phyloP scores from a whole-genome alignment of 2,797 vertebrate genomes.

The Sebastolobus altivelis region DNA sequence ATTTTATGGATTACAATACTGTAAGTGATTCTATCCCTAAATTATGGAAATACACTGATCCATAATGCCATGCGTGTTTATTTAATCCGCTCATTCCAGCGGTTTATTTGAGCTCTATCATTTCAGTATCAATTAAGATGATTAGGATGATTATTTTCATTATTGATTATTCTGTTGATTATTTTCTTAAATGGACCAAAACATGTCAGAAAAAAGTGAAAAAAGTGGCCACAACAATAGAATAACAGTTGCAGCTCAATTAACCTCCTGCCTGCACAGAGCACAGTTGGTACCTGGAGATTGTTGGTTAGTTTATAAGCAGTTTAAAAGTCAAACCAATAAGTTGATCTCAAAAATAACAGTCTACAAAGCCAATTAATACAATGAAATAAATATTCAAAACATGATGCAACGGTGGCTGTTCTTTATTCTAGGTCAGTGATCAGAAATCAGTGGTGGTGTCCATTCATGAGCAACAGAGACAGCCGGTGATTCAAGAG shows the following conservation, averaged over 20 bases:
- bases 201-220: background rate
- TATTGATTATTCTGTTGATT: background rate
- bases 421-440: slow-evolving; percentile 1
- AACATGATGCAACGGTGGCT: background rate
- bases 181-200: background rate
- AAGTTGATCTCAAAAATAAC: background rate
- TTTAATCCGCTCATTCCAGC: background rate
- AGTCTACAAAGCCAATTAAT: background rate
- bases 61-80: background rate
- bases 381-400: background rate
- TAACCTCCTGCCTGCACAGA: too few species aligned
- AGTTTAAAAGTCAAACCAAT: background rate
- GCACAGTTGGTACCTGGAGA: background rate
- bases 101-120: background rate
- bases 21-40: background rate
- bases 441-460: slow-evolving; percentile 32
- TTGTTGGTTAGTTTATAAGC: background rate
- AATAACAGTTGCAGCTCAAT: background rate
- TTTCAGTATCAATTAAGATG: background rate
- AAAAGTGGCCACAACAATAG: background rate
- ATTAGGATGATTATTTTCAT: background rate
- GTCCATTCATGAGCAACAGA: slow-evolving; percentile 38
- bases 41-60: background rate
- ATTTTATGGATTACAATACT: background rate
- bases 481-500: slow-evolving; percentile 52